Percentiles rank a stretch among this genome's conserved stretches.
Evolutionary conservation across 2,888 invertebrate species (phyloP).

Genomic region (Sympetrum striolatum): DNA sequence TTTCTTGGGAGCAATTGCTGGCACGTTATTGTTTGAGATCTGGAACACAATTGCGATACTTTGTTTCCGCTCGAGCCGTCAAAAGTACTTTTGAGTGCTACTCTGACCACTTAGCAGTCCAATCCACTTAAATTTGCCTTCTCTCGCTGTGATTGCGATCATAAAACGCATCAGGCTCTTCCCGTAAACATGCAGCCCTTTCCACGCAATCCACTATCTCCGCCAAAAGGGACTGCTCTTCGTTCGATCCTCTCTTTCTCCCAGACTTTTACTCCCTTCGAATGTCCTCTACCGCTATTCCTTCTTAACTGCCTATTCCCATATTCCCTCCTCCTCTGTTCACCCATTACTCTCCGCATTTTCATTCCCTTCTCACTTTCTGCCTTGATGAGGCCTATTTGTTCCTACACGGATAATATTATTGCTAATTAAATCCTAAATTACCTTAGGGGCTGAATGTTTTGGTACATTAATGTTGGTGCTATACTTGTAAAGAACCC

Average conservation of each 20-base stretch:
- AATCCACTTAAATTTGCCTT: background rate
- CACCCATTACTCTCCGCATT: too few relatives aligned
- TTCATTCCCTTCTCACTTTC: background rate
- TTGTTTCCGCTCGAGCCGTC: too few relatives aligned
- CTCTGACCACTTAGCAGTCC: background rate
- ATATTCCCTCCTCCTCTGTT: background rate
- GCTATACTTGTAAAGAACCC: too few relatives aligned
- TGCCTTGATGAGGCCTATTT: too few relatives aligned
- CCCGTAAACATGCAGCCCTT: background rate
- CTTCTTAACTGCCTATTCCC: background rate
- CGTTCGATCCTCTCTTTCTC: background rate
- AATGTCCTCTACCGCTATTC: background rate
- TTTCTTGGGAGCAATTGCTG: too few relatives aligned
- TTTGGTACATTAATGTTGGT: too few relatives aligned
- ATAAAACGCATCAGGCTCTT: background rate
- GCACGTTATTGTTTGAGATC: too few relatives aligned
- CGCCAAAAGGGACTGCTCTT: background rate
- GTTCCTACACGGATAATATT: too few relatives aligned
- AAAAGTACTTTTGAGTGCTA: too few relatives aligned
- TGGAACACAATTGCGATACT: too few relatives aligned
- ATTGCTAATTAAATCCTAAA: too few relatives aligned
- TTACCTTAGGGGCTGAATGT: too few relatives aligned
- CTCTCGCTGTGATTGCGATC: background rate
- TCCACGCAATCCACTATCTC: background rate
- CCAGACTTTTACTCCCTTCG: background rate